phyloP scores from a whole-genome alignment of 2,113 vertebrate genomes.

The Colinus virginianus region DNA sequence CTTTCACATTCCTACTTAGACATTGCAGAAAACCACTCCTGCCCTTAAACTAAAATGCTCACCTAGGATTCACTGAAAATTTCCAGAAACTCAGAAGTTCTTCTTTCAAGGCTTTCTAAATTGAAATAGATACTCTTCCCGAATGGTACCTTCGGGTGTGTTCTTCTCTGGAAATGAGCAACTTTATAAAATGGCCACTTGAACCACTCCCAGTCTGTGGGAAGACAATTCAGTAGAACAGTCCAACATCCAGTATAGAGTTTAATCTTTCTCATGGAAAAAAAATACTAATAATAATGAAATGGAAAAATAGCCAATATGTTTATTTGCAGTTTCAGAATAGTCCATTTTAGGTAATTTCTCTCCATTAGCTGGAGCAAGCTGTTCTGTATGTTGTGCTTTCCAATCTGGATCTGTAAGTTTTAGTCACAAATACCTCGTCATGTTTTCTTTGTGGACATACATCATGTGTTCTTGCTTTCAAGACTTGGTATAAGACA shows the following conservation, averaged over 20 bases:
- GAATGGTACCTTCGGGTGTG: background rate
- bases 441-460: background rate
- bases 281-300: background rate
- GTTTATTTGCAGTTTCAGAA: background rate
- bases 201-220: background rate
- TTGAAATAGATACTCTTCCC: background rate
- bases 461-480: background rate
- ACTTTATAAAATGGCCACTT: background rate
- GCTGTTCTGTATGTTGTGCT: background rate
- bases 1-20: background rate
- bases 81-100: background rate
- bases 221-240: background rate
- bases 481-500: background rate
- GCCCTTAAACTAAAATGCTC: background rate
- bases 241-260: background rate
- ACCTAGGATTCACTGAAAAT: background rate
- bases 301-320: background rate
- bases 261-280: background rate
- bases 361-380: background rate
- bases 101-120: background rate
- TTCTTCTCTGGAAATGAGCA: background rate
- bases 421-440: background rate
- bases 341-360: background rate
- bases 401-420: background rate
- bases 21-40: background rate